Evolutionary conservation across 2,113 vertebrate species (phyloP).

Genomic region (Acrocephalus arundinaceus): DNA sequence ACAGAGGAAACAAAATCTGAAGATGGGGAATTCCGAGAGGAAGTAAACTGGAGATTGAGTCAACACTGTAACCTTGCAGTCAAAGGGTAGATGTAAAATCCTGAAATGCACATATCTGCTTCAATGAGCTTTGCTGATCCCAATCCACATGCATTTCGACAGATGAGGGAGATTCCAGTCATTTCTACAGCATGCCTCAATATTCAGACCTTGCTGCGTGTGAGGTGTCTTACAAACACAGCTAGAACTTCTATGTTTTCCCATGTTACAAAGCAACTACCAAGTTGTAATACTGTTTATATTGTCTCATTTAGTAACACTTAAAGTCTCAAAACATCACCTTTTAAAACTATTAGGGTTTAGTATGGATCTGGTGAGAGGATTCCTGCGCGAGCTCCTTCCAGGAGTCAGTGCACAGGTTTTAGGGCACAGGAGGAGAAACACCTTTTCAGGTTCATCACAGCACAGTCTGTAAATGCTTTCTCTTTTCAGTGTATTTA

Average conservation of each 20-base stretch:
- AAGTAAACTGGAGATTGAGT: conserved; percentile 19
- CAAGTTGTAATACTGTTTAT: neutral
- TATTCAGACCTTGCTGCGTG: neutral
- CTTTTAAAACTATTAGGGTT: neutral
- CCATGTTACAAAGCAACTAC: neutral
- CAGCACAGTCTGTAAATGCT: neutral
- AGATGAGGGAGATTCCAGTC: neutral
- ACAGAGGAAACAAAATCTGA: neutral
- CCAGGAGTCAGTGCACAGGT: neutral
- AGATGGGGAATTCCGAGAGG: conserved; percentile 30
- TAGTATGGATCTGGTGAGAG: neutral
- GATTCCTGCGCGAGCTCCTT: fast-evolving
- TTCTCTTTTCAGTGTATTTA: neutral
- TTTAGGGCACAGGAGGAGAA: neutral
- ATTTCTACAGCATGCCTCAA: neutral
- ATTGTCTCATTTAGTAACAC: neutral
- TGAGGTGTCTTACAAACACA: neutral
- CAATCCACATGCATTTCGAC: neutral
- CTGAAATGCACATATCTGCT: neutral
- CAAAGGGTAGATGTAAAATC: neutral
- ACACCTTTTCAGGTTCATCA: neutral
- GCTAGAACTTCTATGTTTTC: neutral
- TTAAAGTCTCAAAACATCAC: neutral
- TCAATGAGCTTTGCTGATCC: neutral
- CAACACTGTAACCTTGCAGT: neutral